A percentile compares a stretch with the other conserved stretches of the same genome.
Conservation (phyloP, 2,888 invertebrate genomes). For the Acleris emargana region DNA sequence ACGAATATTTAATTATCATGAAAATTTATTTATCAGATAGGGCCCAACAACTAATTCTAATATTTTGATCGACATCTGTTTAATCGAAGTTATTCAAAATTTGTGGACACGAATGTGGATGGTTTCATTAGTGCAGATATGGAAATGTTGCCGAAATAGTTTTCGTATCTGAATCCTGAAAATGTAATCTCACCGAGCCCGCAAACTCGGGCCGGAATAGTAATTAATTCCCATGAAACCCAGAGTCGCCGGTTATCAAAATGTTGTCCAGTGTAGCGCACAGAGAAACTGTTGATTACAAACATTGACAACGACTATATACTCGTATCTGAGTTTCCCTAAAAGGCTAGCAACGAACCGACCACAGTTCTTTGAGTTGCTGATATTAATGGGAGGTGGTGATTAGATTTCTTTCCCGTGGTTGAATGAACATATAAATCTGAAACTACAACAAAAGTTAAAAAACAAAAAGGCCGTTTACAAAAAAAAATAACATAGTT, state of each 20-base stretch:
- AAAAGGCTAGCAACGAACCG: too few species aligned
- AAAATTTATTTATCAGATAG: background rate
- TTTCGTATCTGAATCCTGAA: constrained; percentile 16
- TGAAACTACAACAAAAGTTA: too few species aligned
- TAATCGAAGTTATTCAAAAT: constrained; percentile 8
- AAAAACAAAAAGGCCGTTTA: too few species aligned
- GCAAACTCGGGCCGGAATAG: constrained; percentile 2
- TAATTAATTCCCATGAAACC: constrained; percentile 11
- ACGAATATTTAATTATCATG: background rate
- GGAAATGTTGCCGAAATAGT: constrained; percentile 16
- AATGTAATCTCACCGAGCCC: constrained; percentile 10
- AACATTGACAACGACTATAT: background rate
- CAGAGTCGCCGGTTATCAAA: constrained; percentile 4
- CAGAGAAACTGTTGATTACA: constrained; percentile 4
- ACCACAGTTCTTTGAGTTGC: too few species aligned
- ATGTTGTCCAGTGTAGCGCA: constrained; percentile 4
- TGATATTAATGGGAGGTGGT: too few species aligned
- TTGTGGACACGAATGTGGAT: constrained; percentile 8
- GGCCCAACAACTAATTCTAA: background rate
- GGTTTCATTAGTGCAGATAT: constrained; percentile 23
- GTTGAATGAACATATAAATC: too few species aligned
- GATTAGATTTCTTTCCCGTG: too few species aligned
- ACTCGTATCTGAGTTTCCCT: too few species aligned
- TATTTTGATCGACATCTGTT: constrained; percentile 1
- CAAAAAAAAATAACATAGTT: too few species aligned